Percentiles rank a stretch among this genome's conserved stretches.
These are phyloP conservation scores for Oithona nana DNA, from an alignment of 2,888 invertebrate species.

Conservation along the genomic window DNA sequence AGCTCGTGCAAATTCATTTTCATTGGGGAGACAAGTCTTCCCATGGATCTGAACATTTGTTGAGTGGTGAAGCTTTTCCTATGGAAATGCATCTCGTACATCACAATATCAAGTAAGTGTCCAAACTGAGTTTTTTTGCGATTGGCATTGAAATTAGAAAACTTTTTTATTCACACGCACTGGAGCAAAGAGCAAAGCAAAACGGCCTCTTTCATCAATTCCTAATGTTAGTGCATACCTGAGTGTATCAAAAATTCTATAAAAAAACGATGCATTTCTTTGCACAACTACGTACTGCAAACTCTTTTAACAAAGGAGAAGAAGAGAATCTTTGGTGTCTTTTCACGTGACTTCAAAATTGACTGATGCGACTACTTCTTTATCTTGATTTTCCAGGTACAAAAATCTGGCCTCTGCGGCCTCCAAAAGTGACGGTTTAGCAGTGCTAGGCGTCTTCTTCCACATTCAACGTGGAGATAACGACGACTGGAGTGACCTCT, in stretches of 20 bases:
- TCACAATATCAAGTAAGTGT: conserved; percentile 3
- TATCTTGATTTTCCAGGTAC: too few relatives aligned
- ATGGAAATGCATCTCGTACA: conserved; percentile 12
- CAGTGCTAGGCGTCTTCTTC: conserved; percentile 3
- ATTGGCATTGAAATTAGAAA: neutral
- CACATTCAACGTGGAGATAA: conserved; percentile 15
- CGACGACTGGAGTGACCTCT: conserved; percentile 19
- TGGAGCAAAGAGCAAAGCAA: neutral
- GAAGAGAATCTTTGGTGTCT: too few relatives aligned
- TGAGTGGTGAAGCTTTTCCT: neutral
- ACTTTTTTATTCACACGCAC: neutral
- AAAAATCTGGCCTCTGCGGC: neutral
- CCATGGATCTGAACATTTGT: conserved; percentile 7
- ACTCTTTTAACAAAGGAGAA: too few relatives aligned
- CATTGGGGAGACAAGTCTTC: conserved; percentile 12
- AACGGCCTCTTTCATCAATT: too few relatives aligned
- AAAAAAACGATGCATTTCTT: neutral
- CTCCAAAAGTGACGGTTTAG: neutral
- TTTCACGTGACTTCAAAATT: too few relatives aligned
- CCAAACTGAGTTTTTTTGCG: neutral
- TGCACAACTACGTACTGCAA: too few relatives aligned
- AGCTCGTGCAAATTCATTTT: conserved; percentile 6
- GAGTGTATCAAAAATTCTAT: neutral
- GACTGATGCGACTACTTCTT: too few relatives aligned
- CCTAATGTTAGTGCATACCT: neutral